Evolutionary conservation across 2,888 invertebrate genomes (phyloP).

Genomic region (Gonocerus acuteangulatus): DNA sequence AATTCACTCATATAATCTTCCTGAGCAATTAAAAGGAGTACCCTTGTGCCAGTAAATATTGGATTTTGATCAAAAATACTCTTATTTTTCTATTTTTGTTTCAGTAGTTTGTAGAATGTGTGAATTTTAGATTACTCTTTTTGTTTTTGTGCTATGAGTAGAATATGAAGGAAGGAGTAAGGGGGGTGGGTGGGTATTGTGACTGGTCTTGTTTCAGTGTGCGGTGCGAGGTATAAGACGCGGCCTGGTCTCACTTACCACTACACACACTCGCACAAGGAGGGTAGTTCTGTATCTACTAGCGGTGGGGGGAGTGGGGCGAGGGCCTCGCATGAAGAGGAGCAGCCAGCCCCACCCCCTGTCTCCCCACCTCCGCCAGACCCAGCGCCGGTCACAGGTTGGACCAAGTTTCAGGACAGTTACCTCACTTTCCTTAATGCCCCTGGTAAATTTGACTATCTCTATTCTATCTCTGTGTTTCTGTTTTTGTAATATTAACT

Average conservation of each 20-base stretch:
- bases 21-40: slow-evolving; percentile 10
- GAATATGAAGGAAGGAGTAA: slow-evolving; percentile 15
- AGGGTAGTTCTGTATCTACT: slow-evolving; percentile 45
- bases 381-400: slow-evolving; percentile 50
- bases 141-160: background rate
- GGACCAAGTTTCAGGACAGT: slow-evolving; percentile 48
- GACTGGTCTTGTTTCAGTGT: slow-evolving; percentile 57
- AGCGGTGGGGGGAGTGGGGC: slow-evolving; percentile 39
- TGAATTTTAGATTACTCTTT: background rate
- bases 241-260: slow-evolving; percentile 92
- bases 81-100: background rate
- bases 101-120: background rate
- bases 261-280: slow-evolving; percentile 80
- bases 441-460: slow-evolving; percentile 41
- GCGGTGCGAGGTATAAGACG: slow-evolving; percentile 94
- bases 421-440: slow-evolving; percentile 46
- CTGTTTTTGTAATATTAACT: slow-evolving; percentile 15
- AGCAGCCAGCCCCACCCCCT: slow-evolving; percentile 14
- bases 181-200: slow-evolving; percentile 30
- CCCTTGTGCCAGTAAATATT: background rate
- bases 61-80: slow-evolving; percentile 7
- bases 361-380: slow-evolving; percentile 42
- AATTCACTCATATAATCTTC: background rate
- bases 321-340: slow-evolving; percentile 15
- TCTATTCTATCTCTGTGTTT: slow-evolving; percentile 25